Base-by-base conservation (phyloP, 2,888 invertebrate species). In the Rhimphoctona megacephalus region DNA sequence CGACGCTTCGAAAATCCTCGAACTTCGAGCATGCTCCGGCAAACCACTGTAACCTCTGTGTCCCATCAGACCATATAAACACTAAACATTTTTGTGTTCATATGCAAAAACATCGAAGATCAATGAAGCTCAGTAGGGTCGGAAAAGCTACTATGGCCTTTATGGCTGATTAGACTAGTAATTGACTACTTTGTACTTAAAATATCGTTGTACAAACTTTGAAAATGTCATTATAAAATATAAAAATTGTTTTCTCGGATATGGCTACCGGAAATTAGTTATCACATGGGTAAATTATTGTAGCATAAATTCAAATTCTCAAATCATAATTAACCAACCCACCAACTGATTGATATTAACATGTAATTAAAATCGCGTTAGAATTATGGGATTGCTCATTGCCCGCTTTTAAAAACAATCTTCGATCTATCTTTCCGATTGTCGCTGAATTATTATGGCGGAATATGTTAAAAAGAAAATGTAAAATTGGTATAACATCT, bases 1-100 rank as follows among this genome's bases (percentile, higher is more conserved):
- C 83, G 84, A 82, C 83, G 88, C 79, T 85, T 83, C 79, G 11
- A 46, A 82, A 72, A 69, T 64, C 61, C 79, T 82, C 72, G 73
- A 66, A 36, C 67, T n/a, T 66, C 67, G 67, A 67, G 30, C 43
- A 74, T 39, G 6, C 30, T 43, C 30, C 36, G 54, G 39, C 54
- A 54, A 69, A 43, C 69, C 78, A 25, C 22, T 49, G 49, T 77
- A 39, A 70, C 19, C n/a, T 57, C 25, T 14, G 4, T 57, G 19
- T 49, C 9, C 33, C 39, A 57, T 4, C 17, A 11, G 33, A 52
- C 33, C 30, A 11, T 14, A 36, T 49, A 17, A 25, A 67, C n/a
- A 22, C 25, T 43, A 4, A n/a, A 39, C 8, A 54, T 67, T 67
- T 33, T 11, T 25, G 5, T 36, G n/a, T 54, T 19, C 54, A 52